Percentiles rank a stretch among this genome's conserved stretches.
phyloP scores from a whole-genome alignment of 1,140 invertebrate genomes.

The Mesaphorura yosii region DNA sequence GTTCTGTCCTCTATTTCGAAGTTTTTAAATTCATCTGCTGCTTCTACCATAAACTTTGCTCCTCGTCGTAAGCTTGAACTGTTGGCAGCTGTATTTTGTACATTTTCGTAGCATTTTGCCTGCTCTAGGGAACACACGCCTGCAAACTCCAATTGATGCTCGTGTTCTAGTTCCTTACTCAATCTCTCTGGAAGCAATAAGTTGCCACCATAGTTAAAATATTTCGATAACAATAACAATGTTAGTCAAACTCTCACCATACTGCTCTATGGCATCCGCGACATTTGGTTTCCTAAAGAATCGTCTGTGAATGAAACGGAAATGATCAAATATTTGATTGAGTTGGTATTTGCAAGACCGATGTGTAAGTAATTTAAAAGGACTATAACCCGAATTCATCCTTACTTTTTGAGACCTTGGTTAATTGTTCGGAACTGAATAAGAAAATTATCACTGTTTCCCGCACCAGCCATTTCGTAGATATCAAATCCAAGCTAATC shows the following conservation, averaged over 20 bases:
- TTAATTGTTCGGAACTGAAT: conserved; percentile 42
- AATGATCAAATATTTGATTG: not conserved
- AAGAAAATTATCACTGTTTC: conserved; percentile 37
- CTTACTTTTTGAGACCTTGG: conserved; percentile 45
- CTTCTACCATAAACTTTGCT: too few species aligned
- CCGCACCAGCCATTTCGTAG: too few species aligned
- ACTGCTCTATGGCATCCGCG: conserved; percentile 55
- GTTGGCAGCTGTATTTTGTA: too few species aligned
- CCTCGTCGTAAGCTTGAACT: too few species aligned
- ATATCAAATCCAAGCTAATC: too few species aligned
- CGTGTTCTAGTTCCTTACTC: conserved; percentile 21
- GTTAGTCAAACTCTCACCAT: conserved; percentile 37
- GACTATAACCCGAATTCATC: conserved; percentile 2
- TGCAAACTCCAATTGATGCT: conserved; percentile 26
- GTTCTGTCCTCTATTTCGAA: too few species aligned
- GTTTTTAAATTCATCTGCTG: too few species aligned
- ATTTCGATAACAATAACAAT: not conserved
- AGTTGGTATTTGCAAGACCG: not conserved
- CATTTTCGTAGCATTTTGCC: conserved; percentile 26
- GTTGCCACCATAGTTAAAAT: not conserved
- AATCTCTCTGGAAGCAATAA: conserved; percentile 17
- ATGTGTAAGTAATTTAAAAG: conserved; percentile 17
- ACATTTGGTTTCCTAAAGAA: conserved; percentile 65
- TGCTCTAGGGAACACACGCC: conserved; percentile 26
- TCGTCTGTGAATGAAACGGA: conserved; percentile 42